Evolutionary conservation across 2,888 invertebrate genomes (phyloP), one percentile per base, ranked within the genome.

Genomic region (Quadriops clusia): DNA sequence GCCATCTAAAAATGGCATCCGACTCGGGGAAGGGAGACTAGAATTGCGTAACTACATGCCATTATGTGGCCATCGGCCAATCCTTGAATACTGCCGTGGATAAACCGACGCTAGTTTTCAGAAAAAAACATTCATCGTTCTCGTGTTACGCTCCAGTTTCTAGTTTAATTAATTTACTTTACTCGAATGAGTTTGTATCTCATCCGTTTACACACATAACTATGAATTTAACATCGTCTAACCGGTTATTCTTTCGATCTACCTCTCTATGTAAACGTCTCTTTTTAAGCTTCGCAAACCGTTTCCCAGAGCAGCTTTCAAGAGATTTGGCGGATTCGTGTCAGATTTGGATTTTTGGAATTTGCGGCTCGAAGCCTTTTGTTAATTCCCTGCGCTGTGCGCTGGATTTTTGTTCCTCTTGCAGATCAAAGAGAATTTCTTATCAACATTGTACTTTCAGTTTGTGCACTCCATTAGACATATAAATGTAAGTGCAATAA

Each of bases 11-110:
- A 25, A 11, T 18, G 17, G 3, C 9, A 17, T 17, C 14, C 13
- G 16, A 22, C 20, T 29, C 12, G 32, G 36, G 39, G 37, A 35
- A 43, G 45, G 44, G 44, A 45, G 44, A 49, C 50, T 51, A 51
- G 45, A 48, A 44, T 31, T 32, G 12, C 11, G 45, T 46, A 40
- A 42, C 49, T 50, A 51, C 43, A 17, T 34, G 33, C 40, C 40
- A 36, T 33, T 28, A 16, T n/a, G 32, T 38, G 39, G 32, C 39
- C 39, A 44, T 47, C 47, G 42, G 41, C 41, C 43, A 43, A 37
- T 47, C 45, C 44, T 47, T 50, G 45, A 49, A 45, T 32, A 34
- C 34, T 34, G 30, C 28, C 21, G 34, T 34, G 37, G 35, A 32
- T 32, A 13, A 11, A 10, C 21, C 21, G 9, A 11, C 11, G 9